phyloP scores from a whole-genome alignment of 2,888 invertebrate genomes.

The Athalia circularis region DNA sequence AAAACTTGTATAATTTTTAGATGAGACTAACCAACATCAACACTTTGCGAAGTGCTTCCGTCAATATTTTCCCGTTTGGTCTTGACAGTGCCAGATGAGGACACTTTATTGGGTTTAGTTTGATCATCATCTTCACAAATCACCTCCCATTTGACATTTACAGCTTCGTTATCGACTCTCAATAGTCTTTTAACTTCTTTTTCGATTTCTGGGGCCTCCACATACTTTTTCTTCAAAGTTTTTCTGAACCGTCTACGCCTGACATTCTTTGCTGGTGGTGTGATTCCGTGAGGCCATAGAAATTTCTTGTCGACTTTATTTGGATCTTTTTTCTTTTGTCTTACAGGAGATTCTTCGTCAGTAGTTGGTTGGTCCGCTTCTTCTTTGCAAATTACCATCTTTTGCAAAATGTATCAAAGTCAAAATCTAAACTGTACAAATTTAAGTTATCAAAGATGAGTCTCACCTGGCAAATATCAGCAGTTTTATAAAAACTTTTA shows the following conservation, averaged over 20 bases:
- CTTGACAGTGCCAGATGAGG: constrained; percentile 70
- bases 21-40: constrained; percentile 72
- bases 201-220: constrained; percentile 98
- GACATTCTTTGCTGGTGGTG: constrained; percentile 97
- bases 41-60: constrained; percentile 72
- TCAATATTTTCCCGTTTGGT: constrained; percentile 68
- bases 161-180: constrained; percentile 94
- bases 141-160: constrained; percentile 91
- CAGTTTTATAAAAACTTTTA: constrained; percentile 98
- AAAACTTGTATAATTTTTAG: not conserved
- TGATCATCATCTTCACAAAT: constrained; percentile 91
- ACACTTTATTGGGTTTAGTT: constrained; percentile 71
- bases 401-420: constrained; percentile 49
- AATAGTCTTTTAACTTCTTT: constrained; percentile 96
- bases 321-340: constrained; percentile 90
- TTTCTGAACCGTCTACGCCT: constrained; percentile 94
- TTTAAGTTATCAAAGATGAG: too few relatives aligned
- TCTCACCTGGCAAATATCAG: constrained; percentile 92
- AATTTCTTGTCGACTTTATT: constrained; percentile 93
- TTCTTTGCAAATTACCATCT: constrained; percentile 90
- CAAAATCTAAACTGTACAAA: too few relatives aligned
- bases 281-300: constrained; percentile 95
- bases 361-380: constrained; percentile 86
- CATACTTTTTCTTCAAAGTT: constrained; percentile 96
- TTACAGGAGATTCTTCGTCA: constrained; percentile 87